These are phyloP conservation scores for Odobenus rosmarus DNA, from an alignment of 2,113 vertebrate species.

Conservation along the genomic window DNA sequence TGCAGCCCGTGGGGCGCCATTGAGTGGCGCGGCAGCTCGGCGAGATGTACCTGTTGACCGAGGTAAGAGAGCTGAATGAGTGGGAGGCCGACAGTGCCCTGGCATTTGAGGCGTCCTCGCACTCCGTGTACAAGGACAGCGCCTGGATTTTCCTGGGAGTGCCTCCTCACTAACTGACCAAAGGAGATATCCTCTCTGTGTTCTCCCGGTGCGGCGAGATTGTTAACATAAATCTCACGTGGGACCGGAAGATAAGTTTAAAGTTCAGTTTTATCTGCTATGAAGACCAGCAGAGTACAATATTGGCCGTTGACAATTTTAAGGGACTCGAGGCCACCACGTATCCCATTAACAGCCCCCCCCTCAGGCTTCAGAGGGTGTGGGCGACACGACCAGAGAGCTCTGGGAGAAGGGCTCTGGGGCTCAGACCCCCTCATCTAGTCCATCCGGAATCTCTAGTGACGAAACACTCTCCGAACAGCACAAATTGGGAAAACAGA, in stretches of 20 bases:
- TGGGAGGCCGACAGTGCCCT: constrained; percentile 87
- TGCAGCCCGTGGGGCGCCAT: fast-evolving
- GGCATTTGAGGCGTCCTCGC: constrained; percentile 88
- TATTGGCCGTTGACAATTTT: constrained; percentile 91
- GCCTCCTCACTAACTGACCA: constrained; percentile 88
- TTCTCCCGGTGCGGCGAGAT: constrained; percentile 92
- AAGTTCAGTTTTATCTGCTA: constrained; percentile 92
- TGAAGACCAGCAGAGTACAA: constrained; percentile 91
- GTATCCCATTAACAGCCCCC: constrained; percentile 90
- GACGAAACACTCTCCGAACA: constrained; percentile 80
- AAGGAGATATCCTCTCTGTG: constrained; percentile 91
- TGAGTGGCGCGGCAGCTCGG: fast-evolving
- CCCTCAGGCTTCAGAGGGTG: constrained; percentile 88
- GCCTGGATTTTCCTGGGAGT: constrained; percentile 92
- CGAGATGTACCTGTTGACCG: constrained; percentile 85
- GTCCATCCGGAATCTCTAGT: constrained; percentile 56
- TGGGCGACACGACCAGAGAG: constrained; percentile 85
- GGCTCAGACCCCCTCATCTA: constrained; percentile 56
- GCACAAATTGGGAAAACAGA: constrained; percentile 81
- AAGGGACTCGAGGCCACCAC: constrained; percentile 90
- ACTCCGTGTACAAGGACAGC: constrained; percentile 88
- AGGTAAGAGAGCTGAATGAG: constrained; percentile 90
- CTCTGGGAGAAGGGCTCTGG: constrained; percentile 89
- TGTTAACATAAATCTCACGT: constrained; percentile 90
- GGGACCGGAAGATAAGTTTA: constrained; percentile 91